phyloP scores from a whole-genome alignment of 2,113 vertebrate species.

The Tachuris rubrigastra region DNA sequence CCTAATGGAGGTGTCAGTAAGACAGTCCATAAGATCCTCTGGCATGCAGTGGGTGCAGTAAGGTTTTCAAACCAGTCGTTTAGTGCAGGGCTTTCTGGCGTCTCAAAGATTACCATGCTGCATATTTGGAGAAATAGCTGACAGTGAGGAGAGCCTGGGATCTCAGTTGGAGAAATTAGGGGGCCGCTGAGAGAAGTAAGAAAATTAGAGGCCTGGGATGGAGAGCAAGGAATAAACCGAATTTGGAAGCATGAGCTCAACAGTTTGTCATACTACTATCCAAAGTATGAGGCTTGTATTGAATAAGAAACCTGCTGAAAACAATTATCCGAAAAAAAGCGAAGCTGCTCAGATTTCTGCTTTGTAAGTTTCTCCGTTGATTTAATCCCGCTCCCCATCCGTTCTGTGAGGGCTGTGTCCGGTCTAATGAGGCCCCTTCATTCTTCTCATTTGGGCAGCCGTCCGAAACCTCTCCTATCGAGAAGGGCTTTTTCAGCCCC shows the following conservation, averaged over 20 bases:
- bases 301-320: constrained; percentile 45
- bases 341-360: constrained; percentile 26
- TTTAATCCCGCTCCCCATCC: neutral
- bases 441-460: neutral
- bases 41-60: neutral
- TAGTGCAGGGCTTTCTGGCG: neutral
- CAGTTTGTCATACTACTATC: neutral
- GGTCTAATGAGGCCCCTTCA: neutral
- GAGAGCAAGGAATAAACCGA: neutral
- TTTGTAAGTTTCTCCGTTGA: neutral
- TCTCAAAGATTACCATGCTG: neutral
- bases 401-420: neutral
- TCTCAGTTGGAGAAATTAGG: neutral
- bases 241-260: constrained; percentile 21
- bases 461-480: neutral
- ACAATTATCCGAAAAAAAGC: constrained; percentile 47
- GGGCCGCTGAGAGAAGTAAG: neutral
- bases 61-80: neutral
- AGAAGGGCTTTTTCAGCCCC: neutral
- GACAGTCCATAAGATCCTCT: neutral
- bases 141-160: neutral
- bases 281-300: constrained; percentile 1
- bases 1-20: neutral
- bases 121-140: neutral
- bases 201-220: neutral